Conservation (phyloP, 2,113 vertebrate genomes). For the Corythornis vintsioides region DNA sequence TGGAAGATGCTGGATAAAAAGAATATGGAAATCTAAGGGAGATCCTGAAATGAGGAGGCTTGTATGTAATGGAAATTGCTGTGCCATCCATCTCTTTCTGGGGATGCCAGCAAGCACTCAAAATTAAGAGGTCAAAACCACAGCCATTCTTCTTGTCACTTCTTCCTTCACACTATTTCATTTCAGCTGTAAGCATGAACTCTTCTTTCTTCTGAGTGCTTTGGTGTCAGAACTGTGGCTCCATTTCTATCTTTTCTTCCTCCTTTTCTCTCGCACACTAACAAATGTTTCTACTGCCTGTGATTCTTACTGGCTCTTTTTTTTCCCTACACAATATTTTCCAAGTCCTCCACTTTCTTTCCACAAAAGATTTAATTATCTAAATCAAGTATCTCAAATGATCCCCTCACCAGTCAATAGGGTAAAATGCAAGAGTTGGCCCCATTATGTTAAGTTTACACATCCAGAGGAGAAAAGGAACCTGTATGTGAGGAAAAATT, state of each 20-base stretch:
- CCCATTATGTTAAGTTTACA: conserved; percentile 59
- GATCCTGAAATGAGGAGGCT: neutral
- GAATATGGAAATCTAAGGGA: neutral
- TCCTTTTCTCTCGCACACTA: neutral
- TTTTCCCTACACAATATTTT: neutral
- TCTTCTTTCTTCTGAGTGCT: neutral
- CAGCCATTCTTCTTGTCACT: neutral
- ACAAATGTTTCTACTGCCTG: neutral
- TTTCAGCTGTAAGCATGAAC: neutral
- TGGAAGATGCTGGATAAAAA: neutral
- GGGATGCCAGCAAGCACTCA: neutral
- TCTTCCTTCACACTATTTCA: neutral
- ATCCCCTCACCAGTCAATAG: conserved; percentile 33
- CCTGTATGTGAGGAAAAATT: conserved; percentile 57
- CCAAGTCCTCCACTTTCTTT: neutral
- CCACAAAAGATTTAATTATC: conserved; percentile 26
- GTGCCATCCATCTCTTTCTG: neutral
- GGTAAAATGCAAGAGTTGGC: conserved; percentile 57
- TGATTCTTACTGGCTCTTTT: neutral
- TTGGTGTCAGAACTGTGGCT: neutral
- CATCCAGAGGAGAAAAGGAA: conserved; percentile 32
- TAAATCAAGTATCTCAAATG: conserved; percentile 59
- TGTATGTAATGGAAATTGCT: neutral
- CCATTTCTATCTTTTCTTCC: neutral
- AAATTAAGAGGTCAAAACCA: neutral